A percentile compares a stretch with the other conserved stretches of the same genome.
These are phyloP conservation scores for Harpegnathos saltator DNA, from an alignment of 1,140 invertebrate species.

Conservation along the genomic window DNA sequence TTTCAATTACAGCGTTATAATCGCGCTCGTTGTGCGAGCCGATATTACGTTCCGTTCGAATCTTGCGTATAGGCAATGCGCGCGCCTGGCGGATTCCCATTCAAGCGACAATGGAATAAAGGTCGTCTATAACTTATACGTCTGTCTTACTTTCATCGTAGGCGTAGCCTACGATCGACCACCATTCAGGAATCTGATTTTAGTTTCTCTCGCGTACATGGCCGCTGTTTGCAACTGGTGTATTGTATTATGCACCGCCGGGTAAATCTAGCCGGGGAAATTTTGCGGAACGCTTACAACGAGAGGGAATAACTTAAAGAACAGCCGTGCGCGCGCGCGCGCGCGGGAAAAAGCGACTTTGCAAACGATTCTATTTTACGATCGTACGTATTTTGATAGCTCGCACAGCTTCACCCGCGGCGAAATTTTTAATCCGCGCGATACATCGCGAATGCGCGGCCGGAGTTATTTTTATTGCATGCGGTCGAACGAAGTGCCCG, in stretches of 20 bases:
- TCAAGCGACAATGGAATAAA: constrained; percentile 31
- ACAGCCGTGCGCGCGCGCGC: too few relatives aligned
- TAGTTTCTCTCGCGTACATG: background rate
- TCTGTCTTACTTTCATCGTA: constrained; percentile 42
- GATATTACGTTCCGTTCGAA: constrained; percentile 41
- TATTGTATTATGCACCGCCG: constrained; percentile 17
- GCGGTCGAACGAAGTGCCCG: background rate
- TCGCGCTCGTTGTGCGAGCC: background rate
- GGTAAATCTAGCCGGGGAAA: background rate
- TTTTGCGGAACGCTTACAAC: background rate
- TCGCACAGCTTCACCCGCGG: background rate
- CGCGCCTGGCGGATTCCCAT: constrained; percentile 30
- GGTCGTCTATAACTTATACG: constrained; percentile 28
- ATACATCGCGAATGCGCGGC: too few relatives aligned
- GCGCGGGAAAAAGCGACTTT: too few relatives aligned
- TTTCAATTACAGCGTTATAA: constrained; percentile 32
- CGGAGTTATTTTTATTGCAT: background rate
- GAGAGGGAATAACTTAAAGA: background rate
- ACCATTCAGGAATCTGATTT: constrained; percentile 29
- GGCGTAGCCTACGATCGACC: background rate
- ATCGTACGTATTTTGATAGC: background rate
- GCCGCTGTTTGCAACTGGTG: background rate
- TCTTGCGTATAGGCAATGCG: constrained; percentile 18
- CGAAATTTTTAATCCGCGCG: background rate
- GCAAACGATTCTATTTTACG: background rate